Evolutionary conservation across 64 coral and sea anemone genomes (phyloP), one percentile per base, ranked within the genome.

Genomic region (Orbicella faveolata): DNA sequence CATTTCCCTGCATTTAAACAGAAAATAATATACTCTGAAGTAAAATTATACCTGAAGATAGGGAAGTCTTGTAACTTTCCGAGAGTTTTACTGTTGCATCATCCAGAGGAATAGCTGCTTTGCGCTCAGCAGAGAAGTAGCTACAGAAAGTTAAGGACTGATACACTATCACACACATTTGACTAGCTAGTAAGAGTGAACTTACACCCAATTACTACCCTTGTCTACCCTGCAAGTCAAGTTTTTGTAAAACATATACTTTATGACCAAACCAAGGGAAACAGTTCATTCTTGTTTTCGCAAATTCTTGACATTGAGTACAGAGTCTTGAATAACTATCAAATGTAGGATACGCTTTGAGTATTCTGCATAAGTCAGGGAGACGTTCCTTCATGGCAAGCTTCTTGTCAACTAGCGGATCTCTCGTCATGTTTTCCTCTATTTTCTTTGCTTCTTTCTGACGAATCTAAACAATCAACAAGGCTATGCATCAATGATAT

Each of bases 371-470:
- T 64, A 99, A 59, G 15, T 99, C 97, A 75, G 97, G 97, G 17
- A 99, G 91, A 63, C 97, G 81, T 80, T 99, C 90, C 36, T 89
- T 85, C 97, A 99, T 99, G 0, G 84, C 82, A 10, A 93, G 83
- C 82, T 94, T 99, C 62, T 96, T 92, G 74, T 93, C 94, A 61
- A 96, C 88, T 53, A 90, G 75, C 34, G 97, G 94, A 91, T 99
- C 97, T 67, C 91, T 78, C 78, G 89, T 88, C 51, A 99, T 39
- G 77, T 80, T 91, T 83, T 99, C 97, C 61, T 99, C 94, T 9
- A 99, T 87, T 86, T 99, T 99, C 73, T 87, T 99, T 78, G 94
- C 97, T 92, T 95, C 94, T 61, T 99, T 99, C 90, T 94, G 88
- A 12, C 97, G 90, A 89, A 99, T 99, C 94, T 99, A 51, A 15